These are phyloP conservation scores for Drosophila limbata DNA, from an alignment of 2,888 invertebrate genomes.

Conservation along the genomic window DNA sequence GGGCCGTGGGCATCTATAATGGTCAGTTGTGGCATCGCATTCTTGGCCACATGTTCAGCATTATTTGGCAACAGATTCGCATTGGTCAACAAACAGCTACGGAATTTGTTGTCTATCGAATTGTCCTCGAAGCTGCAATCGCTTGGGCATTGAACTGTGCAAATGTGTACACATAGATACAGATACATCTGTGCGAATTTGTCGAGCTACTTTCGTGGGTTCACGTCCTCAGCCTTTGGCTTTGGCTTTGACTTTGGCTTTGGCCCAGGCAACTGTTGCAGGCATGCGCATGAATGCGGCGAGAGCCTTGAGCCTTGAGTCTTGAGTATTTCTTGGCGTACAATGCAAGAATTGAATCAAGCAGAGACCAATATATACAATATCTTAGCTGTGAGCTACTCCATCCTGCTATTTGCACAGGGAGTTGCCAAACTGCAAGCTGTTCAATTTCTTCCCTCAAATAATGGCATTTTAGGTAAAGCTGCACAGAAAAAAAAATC, in stretches of 20 bases:
- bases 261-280: constrained; percentile 51
- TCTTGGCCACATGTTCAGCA: constrained; percentile 48
- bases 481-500: no score
- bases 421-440: constrained; percentile 49
- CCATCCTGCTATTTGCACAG: constrained; percentile 18
- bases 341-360: constrained; percentile 51
- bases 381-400: constrained; percentile 13
- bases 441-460: constrained; percentile 54
- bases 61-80: constrained; percentile 37
- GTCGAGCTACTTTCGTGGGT: constrained; percentile 22
- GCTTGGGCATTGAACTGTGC: constrained; percentile 76
- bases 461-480: constrained; percentile 33
- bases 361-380: constrained; percentile 23
- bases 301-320: constrained; percentile 39
- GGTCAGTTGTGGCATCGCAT: constrained; percentile 43
- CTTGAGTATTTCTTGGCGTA: constrained; percentile 34
- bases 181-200: constrained; percentile 5
- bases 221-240: constrained; percentile 25
- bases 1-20: constrained; percentile 64
- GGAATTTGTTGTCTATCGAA: constrained; percentile 25
- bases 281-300: constrained; percentile 62
- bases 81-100: constrained; percentile 16
- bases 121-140: constrained; percentile 54
- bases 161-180: constrained; percentile 39
- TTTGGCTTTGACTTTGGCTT: constrained; percentile 17